Evolutionary conservation across 37 sponge, comb jelly and placozoan genomes (phyloP), one percentile per base, ranked within the genome.

Genomic region (Haliclona indistincta): DNA sequence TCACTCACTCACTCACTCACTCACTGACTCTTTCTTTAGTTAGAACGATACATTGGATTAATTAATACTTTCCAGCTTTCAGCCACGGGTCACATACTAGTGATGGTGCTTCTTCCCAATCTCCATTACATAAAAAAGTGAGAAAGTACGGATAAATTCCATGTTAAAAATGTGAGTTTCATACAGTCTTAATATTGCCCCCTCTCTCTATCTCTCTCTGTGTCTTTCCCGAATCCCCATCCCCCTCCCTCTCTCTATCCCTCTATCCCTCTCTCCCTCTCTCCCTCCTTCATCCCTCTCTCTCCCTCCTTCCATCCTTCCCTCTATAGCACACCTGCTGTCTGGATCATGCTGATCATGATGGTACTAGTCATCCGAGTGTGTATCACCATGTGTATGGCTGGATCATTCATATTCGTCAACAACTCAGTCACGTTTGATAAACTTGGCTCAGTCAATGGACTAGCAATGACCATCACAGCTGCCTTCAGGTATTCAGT

Each of bases 381-480:
- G 7, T 33, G 36, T 23, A 77, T 61, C 4, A 47, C 44, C 6
- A 44, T 45, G 23, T 43, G 69, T 33, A 73, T 93, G 73, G 86
- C 72, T 6, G 60, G 77, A 2, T n/a, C 33, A 4, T 54, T 79
- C 13, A 55, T 93, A 23, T 86, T 93, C 63, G 80, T 82, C 63
- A 93, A 93, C 77, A 93, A 93, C 63, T 85, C 89, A 39, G 94
- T 93, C 32, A 64, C 78, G 22, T 70, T 71, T 68, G 83, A 88
- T 51, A 85, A 89, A 58, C 80, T 89, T 23, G 94, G 89, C 0
- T 54, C 86, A 2, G 68, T 86, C 43, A 93, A 93, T 75, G 94
- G 94, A 40, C 77, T 93, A 0, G 66, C 86, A 28, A 38, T 79
- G 13, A 73, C 92, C 15, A 33, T 79, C 13, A 86, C 88, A 0